Base-by-base conservation (phyloP, 2,888 invertebrate genomes). In the Dichetophora obliterata region DNA sequence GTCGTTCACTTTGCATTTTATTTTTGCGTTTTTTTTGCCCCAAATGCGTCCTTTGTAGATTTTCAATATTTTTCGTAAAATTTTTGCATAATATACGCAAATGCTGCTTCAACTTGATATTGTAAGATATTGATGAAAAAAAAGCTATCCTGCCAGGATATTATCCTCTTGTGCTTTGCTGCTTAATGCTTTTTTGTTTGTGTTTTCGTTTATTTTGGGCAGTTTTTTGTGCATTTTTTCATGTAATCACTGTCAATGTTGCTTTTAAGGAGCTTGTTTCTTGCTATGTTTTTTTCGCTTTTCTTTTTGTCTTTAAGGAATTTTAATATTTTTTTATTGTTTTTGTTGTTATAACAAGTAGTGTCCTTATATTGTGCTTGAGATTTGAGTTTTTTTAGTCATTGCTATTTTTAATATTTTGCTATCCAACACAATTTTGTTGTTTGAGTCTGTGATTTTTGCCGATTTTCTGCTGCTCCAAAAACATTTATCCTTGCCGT, bases 1-100 rank as follows among this genome's bases (percentile, higher is more conserved):
- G 79, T 59, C 76, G 76, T 76, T 59, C 74, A 76, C 73, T 79
- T 77, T 77, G 75, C 79, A 77, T 79, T 75, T 75, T 59, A 27
- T 61, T 48, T 43, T 24, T 48, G 52, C 14, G 37, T n/a, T 14
- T 24, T 19, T 54, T 52, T n/a, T 54, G 43, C 6, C n/a, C 22
- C 27, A 9, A 65, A 34, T 22, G 65, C 19, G 63, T 74, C 74
- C 66, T 74, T 74, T 74, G 74, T 65, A 37, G 66, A 52, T 34
- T 74, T 74, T 74, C 74, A 74, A 74, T 74, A 74, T 74, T 74
- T 63, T 74, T 74, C 66, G 66, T 37, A 54, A 63, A 73, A 59
- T 68, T 50, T 48, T 48, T 63, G 63, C 63, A 63, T 63, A 63
- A 54, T 66, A 43, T 63, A 73, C 48, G 74, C 65, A 74, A 70